phyloP scores from a whole-genome alignment of 2,888 invertebrate genomes.

The Temnothorax unifasciatus region DNA sequence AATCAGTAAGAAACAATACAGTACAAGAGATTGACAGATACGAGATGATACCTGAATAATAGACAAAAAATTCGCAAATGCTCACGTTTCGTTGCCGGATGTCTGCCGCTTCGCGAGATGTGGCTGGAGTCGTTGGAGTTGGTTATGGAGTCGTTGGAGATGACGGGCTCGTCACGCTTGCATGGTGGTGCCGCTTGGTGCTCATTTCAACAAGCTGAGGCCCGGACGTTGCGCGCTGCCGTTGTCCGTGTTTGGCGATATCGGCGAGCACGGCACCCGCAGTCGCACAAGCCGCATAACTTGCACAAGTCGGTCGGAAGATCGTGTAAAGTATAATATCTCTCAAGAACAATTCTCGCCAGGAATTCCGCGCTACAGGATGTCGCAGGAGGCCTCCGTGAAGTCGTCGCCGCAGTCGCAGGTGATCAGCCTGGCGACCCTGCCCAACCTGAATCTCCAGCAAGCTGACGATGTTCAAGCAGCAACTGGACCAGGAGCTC shows the following conservation, averaged over 20 bases:
- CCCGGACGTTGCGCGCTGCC: neutral
- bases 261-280: neutral
- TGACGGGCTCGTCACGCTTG: neutral
- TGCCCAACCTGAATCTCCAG: conserved; percentile 92
- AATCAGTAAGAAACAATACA: neutral
- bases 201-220: neutral
- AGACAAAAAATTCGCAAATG: neutral
- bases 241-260: conserved; percentile 73
- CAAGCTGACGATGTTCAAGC: conserved; percentile 94
- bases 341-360: conserved; percentile 49
- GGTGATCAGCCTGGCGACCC: conserved; percentile 93
- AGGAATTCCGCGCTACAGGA: conserved; percentile 73
- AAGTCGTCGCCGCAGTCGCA: conserved; percentile 90
- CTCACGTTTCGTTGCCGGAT: neutral
- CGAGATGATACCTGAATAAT: neutral
- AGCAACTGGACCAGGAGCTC: conserved; percentile 96
- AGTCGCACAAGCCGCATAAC: no score
- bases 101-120: neutral
- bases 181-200: neutral
- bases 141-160: neutral
- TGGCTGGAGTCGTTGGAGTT: neutral
- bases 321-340: neutral
- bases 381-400: conserved; percentile 88
- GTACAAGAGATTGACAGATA: neutral
- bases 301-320: neutral